Evolutionary conservation across 2,113 vertebrate genomes (phyloP).

Genomic region (Apeltes quadracus): DNA sequence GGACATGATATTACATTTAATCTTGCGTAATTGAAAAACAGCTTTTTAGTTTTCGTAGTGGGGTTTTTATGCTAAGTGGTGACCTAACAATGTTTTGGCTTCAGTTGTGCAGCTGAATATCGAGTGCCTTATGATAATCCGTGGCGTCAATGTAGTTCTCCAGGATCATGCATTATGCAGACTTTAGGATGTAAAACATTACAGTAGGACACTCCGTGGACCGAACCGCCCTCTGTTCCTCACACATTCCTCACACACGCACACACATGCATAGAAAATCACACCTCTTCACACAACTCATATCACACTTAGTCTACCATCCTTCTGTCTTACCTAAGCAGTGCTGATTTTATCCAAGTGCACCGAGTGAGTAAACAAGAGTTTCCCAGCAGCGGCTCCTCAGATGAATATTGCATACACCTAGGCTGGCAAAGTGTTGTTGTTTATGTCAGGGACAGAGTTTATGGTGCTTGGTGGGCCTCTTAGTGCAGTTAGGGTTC

Average conservation of each 20-base stretch:
- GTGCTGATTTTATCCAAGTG: conserved; percentile 63
- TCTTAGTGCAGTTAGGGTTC: conserved; percentile 83
- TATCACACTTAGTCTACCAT: conserved; percentile 46
- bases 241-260: conserved; percentile 35
- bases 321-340: conserved; percentile 62
- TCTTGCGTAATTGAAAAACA: conserved; percentile 30
- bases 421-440: conserved; percentile 82
- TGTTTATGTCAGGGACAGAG: conserved; percentile 83
- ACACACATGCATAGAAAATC: conserved; percentile 35
- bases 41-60: conserved; percentile 16
- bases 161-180: conserved; percentile 75
- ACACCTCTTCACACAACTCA: conserved; percentile 47
- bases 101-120: conserved; percentile 45
- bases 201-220: conserved; percentile 57
- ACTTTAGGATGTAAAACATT: conserved; percentile 53
- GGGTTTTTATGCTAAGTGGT: conserved; percentile 40
- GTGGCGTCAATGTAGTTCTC: conserved; percentile 46
- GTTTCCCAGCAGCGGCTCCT: conserved; percentile 75
- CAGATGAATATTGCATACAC: conserved; percentile 83
- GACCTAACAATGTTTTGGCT: conserved; percentile 53
- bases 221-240: conserved; percentile 55
- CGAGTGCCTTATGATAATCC: conserved; percentile 62
- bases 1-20: conserved; percentile 27
- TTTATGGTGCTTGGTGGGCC: conserved; percentile 82
- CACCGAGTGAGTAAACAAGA: conserved; percentile 76